phyloP scores from a whole-genome alignment of 2,888 invertebrate genomes.

The Rutpela maculata region DNA sequence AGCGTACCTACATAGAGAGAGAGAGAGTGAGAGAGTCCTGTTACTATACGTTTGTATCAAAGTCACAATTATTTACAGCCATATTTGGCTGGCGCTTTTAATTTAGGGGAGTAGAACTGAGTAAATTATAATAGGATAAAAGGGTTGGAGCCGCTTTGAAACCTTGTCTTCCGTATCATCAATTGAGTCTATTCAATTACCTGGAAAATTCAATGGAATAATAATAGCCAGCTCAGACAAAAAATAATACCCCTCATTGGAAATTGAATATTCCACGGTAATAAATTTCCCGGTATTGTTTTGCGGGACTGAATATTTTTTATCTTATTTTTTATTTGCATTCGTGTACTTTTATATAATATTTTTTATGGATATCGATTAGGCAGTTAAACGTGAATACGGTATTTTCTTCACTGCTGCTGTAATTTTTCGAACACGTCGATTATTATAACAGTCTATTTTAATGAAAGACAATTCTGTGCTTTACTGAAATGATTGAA shows the following conservation, averaged over 20 bases:
- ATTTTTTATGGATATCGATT: neutral
- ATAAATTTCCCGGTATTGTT: neutral
- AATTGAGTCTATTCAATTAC: slow-evolving; percentile 39
- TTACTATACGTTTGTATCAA: slow-evolving; percentile 23
- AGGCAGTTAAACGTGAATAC: too few relatives aligned
- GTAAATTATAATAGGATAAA: slow-evolving; percentile 28
- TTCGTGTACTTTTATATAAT: neutral
- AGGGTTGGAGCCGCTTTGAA: slow-evolving; percentile 34
- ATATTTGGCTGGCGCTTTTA: slow-evolving; percentile 32
- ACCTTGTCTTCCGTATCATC: slow-evolving; percentile 33
- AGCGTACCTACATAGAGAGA: neutral
- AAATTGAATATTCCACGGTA: slow-evolving; percentile 1
- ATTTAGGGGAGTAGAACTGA: slow-evolving; percentile 18
- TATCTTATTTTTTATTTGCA: neutral
- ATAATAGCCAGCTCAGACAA: slow-evolving; percentile 12
- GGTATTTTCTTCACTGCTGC: too few relatives aligned
- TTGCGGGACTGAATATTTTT: neutral
- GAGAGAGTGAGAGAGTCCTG: slow-evolving; percentile 20
- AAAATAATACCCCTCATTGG: slow-evolving; percentile 1
- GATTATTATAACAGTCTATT: too few relatives aligned
- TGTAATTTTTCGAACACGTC: too few relatives aligned
- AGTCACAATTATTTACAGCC: slow-evolving; percentile 37
- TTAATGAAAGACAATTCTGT: too few relatives aligned
- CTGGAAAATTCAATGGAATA: slow-evolving; percentile 42
- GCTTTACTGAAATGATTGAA: too few relatives aligned